Conservation (phyloP, 2,888 invertebrate genomes). For the Drosophila kanekoi region DNA sequence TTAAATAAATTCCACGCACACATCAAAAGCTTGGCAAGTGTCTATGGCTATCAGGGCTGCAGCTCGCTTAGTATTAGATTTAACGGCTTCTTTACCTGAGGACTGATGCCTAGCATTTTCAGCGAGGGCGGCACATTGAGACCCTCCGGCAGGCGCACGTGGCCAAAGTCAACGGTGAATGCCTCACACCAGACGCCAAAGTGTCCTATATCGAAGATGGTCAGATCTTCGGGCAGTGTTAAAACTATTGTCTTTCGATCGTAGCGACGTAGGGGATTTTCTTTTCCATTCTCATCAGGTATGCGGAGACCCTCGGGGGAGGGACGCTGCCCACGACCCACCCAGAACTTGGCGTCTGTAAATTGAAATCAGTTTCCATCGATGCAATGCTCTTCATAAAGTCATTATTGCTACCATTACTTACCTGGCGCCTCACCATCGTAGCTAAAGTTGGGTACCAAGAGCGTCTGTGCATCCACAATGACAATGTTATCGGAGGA, state of each 20-base stretch:
- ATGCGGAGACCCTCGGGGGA: constrained; percentile 93
- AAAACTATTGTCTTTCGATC: constrained; percentile 95
- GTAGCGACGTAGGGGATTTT: constrained; percentile 91
- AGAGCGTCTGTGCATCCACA: constrained; percentile 96
- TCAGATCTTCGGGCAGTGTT: constrained; percentile 94
- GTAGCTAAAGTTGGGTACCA: constrained; percentile 95
- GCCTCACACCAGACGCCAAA: constrained; percentile 97
- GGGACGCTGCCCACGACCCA: constrained; percentile 92
- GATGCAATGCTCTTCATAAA: constrained; percentile 8
- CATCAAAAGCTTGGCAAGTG: constrained; percentile 48
- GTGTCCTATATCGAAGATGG: constrained; percentile 96
- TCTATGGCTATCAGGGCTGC: constrained; percentile 60
- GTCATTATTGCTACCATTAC: constrained; percentile 14
- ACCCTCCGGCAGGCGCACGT: constrained; percentile 90
- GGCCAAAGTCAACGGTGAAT: constrained; percentile 96
- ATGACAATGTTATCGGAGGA: constrained; percentile 94
- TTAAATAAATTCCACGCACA: constrained; percentile 46
- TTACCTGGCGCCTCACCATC: constrained; percentile 97
- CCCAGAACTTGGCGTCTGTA: constrained; percentile 97
- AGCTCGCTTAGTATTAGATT: constrained; percentile 81
- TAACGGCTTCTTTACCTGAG: constrained; percentile 90
- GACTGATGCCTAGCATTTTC: constrained; percentile 96
- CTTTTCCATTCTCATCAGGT: constrained; percentile 96
- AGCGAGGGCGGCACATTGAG: constrained; percentile 95
- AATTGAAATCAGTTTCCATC: constrained; percentile 4